phyloP scores from a whole-genome alignment of 2,888 invertebrate species.

The Thalpophila matura region DNA sequence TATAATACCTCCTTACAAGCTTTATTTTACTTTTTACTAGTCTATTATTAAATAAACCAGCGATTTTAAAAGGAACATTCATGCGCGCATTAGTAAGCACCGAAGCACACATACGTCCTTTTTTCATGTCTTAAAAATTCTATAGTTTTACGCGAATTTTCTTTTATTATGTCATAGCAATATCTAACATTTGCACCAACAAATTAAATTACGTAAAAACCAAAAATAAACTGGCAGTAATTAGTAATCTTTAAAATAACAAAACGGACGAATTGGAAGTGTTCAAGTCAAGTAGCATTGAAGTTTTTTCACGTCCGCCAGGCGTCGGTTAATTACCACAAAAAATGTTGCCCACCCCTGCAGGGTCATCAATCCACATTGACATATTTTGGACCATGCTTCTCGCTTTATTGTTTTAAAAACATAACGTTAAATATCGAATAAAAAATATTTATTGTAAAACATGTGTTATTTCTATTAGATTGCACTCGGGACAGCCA shows the following conservation, averaged over 20 bases:
- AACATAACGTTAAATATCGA: slow-evolving; percentile 22
- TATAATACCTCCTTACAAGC: too few relatives aligned
- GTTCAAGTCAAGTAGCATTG: slow-evolving; percentile 54
- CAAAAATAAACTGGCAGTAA: slow-evolving; percentile 46
- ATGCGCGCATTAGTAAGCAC: too few relatives aligned
- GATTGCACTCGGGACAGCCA: too few relatives aligned
- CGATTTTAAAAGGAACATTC: too few relatives aligned
- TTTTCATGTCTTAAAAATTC: too few relatives aligned
- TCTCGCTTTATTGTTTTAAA: slow-evolving; percentile 61
- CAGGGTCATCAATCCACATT: slow-evolving; percentile 83
- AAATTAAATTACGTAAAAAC: slow-evolving; percentile 7
- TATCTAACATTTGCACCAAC: background rate
- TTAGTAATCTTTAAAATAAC: slow-evolving; percentile 64
- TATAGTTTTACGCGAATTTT: too few relatives aligned
- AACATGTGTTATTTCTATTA: background rate
- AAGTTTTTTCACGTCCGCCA: slow-evolving; percentile 60
- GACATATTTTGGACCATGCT: slow-evolving; percentile 75
- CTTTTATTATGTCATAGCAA: too few relatives aligned
- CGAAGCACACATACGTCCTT: too few relatives aligned
- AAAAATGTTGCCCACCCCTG: slow-evolving; percentile 85
- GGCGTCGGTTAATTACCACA: slow-evolving; percentile 80
- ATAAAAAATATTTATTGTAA: background rate
- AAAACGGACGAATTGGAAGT: slow-evolving; percentile 55
- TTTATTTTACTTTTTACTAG: too few relatives aligned
- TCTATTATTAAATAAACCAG: too few relatives aligned